Evolutionary conservation across 2,113 vertebrate genomes (phyloP).

Genomic region (Microtus pennsylvanicus): DNA sequence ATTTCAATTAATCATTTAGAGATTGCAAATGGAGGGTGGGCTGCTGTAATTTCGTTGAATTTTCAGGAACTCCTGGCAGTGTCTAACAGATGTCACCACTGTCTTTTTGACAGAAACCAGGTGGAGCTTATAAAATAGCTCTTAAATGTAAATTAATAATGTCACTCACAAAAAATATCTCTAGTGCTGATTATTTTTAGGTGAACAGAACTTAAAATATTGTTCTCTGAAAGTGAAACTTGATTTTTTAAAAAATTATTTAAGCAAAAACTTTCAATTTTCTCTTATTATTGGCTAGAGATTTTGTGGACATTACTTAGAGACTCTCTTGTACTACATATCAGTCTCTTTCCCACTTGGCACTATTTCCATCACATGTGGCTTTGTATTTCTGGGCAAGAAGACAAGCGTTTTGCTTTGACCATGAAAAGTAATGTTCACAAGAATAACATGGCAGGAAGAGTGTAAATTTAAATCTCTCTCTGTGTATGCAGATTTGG

Average conservation of each 20-base stretch:
- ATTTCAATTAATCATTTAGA: not conserved
- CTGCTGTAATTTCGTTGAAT: not conserved
- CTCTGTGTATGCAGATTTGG: not conserved
- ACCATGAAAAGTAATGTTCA: not conserved
- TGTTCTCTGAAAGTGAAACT: not conserved
- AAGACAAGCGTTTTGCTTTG: not conserved
- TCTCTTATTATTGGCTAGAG: not conserved
- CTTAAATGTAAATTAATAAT: conserved; percentile 16
- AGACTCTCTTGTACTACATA: not conserved
- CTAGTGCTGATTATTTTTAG: not conserved
- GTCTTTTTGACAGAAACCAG: not conserved
- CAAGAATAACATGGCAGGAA: not conserved
- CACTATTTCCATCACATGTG: not conserved
- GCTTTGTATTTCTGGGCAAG: not conserved
- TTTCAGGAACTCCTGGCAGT: not conserved
- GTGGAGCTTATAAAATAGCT: not conserved
- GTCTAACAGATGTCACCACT: not conserved
- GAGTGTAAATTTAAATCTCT: not conserved
- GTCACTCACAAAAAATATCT: not conserved
- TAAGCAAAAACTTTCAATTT: not conserved
- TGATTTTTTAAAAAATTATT: not conserved
- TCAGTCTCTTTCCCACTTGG: not conserved
- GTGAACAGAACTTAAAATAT: not conserved
- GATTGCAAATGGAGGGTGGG: not conserved
- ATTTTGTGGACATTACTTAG: not conserved